These are phyloP conservation scores for Mormyrus proboscirostris DNA, from an alignment of 2,797 vertebrate species.

Conservation along the genomic window DNA sequence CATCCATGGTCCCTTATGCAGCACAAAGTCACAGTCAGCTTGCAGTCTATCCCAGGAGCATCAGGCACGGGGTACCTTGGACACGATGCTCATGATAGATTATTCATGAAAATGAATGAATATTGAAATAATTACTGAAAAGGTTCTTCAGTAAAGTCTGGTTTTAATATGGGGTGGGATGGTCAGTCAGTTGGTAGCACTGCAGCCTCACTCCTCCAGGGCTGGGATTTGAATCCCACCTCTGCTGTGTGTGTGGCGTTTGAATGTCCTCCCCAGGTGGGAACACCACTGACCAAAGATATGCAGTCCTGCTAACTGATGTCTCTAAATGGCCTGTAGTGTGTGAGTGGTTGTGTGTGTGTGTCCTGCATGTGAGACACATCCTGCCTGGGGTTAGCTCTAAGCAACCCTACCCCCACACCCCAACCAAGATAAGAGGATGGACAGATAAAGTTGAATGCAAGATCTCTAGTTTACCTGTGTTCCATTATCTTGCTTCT, in stretches of 20 bases:
- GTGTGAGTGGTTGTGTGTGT: neutral
- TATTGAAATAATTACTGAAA: neutral
- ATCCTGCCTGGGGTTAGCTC: neutral
- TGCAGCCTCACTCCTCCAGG: neutral
- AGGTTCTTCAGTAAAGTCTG: neutral
- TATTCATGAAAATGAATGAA: neutral
- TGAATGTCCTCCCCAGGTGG: neutral
- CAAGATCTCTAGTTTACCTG: slow-evolving; percentile 49
- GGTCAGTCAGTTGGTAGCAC: neutral
- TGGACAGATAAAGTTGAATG: neutral
- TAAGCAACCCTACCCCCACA: neutral
- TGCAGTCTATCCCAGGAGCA: neutral
- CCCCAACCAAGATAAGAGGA: neutral
- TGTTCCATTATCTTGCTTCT: slow-evolving; percentile 71
- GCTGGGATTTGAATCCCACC: neutral
- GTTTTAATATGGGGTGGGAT: neutral
- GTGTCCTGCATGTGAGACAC: neutral
- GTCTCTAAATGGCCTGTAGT: neutral
- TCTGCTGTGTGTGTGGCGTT: neutral
- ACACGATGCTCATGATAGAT: neutral
- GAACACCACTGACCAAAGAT: neutral
- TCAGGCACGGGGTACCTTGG: neutral
- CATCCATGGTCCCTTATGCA: neutral
- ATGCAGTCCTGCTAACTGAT: neutral
- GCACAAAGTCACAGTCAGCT: neutral